Evolutionary conservation across 1,140 invertebrate genomes (phyloP), one percentile per base, ranked within the genome.

Genomic region (Tribolium madens): DNA sequence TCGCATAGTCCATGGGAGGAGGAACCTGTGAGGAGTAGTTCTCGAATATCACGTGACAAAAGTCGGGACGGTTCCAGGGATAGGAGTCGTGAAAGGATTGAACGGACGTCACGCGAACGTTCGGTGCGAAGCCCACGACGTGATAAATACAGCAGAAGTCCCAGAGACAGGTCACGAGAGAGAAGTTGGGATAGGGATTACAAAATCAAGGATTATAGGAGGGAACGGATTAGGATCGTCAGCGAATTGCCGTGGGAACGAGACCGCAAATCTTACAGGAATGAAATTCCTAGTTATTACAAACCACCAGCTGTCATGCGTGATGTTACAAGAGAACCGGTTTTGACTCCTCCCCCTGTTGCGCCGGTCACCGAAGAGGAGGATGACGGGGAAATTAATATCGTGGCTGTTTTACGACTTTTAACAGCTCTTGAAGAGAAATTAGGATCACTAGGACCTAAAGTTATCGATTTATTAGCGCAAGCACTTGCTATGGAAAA

Each of bases 351-450:
- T 42, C 80, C 82, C 73, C 71, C 76, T 79, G 42, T 76, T 81
- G 15, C 76, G 60, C 15, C 53, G 76, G 74, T 76, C 26, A 80
- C 80, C 2, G 82, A 85, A 3, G 85, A 81, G 6, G 81, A 85
- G 2, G 85, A 87, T 48, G 86, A 85, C 9, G 85, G 79, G 0
- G 78, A 88, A 26, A 87, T 89, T 33, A 90, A 91, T 33, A 86
- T 95, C 5, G 91, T 95, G 3, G 90, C 89, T 42, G 91, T 95
- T 12, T 83, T 95, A 36, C 86, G 94, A 68, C 85, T 94, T 60
- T 86, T 96, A 0, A 93, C 93, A 2, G 94, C 94, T 0, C 85
- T 96, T 0, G 94, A 96, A 86, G 91, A 91, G 76, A 92, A 94
- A 81, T 83, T 96, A 9, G 94, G 94, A 21, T 94, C 93, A 42